These are phyloP conservation scores for Stenoptilia bipunctidactyla DNA, from an alignment of 2,888 invertebrate genomes.

Conservation along the genomic window DNA sequence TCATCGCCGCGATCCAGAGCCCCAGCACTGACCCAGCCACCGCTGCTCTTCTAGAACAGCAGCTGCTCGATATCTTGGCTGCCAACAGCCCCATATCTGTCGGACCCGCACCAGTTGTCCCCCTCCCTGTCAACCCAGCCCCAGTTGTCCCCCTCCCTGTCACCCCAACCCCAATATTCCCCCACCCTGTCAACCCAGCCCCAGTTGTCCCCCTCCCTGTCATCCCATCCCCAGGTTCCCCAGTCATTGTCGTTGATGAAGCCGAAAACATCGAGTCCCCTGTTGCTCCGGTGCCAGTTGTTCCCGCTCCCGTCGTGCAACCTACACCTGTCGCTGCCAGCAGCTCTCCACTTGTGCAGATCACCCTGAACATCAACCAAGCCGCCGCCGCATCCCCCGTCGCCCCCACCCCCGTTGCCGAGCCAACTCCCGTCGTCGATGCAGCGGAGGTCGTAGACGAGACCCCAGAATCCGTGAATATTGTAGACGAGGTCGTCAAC, in stretches of 20 bases:
- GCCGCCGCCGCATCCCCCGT: too few relatives aligned
- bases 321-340: slow-evolving; percentile 3
- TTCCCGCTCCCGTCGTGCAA: slow-evolving; percentile 1
- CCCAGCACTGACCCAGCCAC: background rate
- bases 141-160: slow-evolving; percentile 6
- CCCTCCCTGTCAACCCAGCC: background rate
- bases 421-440: too few relatives aligned
- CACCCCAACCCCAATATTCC: too few relatives aligned
- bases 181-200: slow-evolving; percentile 2
- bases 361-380: slow-evolving; percentile 11
- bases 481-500: too few relatives aligned
- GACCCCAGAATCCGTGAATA: slow-evolving; percentile 10
- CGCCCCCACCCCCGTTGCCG: too few relatives aligned
- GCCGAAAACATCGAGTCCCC: too few relatives aligned
- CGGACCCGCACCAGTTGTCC: too few relatives aligned
- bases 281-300: slow-evolving; percentile 4
- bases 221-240: slow-evolving; percentile 3
- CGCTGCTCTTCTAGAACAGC: background rate
- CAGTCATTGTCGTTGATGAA: too few relatives aligned
- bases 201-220: slow-evolving; percentile 5
- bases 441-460: slow-evolving; percentile 6
- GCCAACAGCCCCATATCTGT: too few relatives aligned
- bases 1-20: too few relatives aligned
- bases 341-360: slow-evolving; percentile 10
- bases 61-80: background rate